Base-by-base conservation (phyloP, 2,113 vertebrate genomes). In the Rhinopomastus cyanomelas region DNA sequence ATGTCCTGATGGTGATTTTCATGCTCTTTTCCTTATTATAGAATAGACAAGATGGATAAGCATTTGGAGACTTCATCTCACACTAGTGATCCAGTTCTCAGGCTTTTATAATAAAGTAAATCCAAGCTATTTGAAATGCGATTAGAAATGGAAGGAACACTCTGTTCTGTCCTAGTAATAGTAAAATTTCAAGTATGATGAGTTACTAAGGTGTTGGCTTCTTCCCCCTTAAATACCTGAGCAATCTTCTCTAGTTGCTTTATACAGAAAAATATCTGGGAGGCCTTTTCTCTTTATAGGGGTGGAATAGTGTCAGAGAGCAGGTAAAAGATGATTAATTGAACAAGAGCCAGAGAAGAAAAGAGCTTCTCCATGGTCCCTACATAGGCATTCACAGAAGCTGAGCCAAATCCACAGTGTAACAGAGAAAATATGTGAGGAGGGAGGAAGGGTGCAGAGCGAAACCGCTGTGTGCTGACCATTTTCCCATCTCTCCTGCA, bases 401-500 rank as follows among this genome's bases (percentile, higher is more conserved):
- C 11, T 4, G 3, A 9, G 16, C 8, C 20, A 29, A 61, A 46
- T 5, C 9, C 19, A 32, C 1, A 2, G 12, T 1, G 2, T 18
- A 53, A 23, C 19, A 74, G n/a, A 53, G 37, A 27, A 80, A 72
- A 67, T 8, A 16, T 8, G 8, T 21, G 53, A 74, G 16, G 13
- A 56, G 16, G 8, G 67, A 67, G 46, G 11, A 68, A n/a, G n/a
- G 8, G 4, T 23, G 19, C 7, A 81, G 29, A 49, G 23, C 39
- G 29, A 61, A 81, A 67, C 27, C 0, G 0, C 6, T 42, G 8
- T 23, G 22, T 23, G 11, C 8, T 37, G 29, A 14, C 10, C 12
- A 48, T 71, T 6, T 32, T 22, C 20, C 20, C 23, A 20, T 74
- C 32, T 12, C 4, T 74, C 32, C n/a, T 37, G 13, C 27, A 25